Percentiles rank a stretch among this genome's conserved stretches.
Conservation (phyloP, 2,797 vertebrate genomes). For the Macroramphosus scolopax region DNA sequence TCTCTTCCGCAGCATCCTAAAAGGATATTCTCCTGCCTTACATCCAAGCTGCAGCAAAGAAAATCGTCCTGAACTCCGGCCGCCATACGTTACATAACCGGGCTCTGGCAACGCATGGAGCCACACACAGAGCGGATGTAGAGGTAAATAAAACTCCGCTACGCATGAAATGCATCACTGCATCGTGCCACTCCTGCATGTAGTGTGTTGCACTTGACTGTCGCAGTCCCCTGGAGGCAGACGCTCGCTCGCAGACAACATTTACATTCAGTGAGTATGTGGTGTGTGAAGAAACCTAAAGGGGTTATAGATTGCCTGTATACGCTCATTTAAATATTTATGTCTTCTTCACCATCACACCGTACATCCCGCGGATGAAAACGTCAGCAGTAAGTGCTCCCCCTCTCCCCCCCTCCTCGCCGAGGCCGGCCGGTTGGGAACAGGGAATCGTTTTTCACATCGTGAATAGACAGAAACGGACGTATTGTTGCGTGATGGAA, state of each 20-base stretch:
- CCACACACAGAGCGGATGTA: conserved; percentile 9
- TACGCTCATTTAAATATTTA: conserved; percentile 35
- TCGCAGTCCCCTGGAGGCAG: conserved; percentile 14
- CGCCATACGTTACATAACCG: conserved; percentile 21
- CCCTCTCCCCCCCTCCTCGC: background rate
- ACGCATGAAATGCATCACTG: conserved; percentile 39
- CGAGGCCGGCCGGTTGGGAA: background rate
- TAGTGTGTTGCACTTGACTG: conserved; percentile 22
- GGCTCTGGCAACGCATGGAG: conserved; percentile 16
- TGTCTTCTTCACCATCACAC: conserved; percentile 11
- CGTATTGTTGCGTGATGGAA: conserved; percentile 19
- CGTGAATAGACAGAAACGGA: conserved; percentile 1
- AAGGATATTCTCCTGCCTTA: conserved; percentile 14
- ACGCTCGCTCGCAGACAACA: background rate
- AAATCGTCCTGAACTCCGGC: conserved; percentile 11
- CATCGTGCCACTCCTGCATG: conserved; percentile 6
- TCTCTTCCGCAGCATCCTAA: conserved; percentile 4
- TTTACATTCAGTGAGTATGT: conserved; percentile 12
- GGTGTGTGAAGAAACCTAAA: background rate
- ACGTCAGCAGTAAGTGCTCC: background rate
- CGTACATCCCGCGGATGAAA: conserved; percentile 11
- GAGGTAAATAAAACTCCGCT: conserved; percentile 44
- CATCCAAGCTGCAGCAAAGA: conserved; percentile 3
- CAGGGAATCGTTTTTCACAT: conserved; percentile 16
- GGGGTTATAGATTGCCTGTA: conserved; percentile 3